Base-by-base conservation (phyloP, 2,113 vertebrate species). In the Amphilophus citrinellus region DNA sequence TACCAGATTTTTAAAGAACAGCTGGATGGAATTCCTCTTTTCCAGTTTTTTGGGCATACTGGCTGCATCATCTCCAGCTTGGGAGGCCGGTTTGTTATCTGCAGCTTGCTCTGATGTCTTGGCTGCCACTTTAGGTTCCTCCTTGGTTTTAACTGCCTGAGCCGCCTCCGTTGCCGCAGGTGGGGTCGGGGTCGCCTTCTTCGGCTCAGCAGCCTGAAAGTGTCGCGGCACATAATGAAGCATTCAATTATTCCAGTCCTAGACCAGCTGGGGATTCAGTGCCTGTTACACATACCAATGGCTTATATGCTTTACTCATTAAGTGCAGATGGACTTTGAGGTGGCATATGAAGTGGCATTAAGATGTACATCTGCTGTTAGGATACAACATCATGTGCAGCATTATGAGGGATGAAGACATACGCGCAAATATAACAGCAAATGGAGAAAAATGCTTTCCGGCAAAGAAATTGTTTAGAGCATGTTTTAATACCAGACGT, bases 1-100 rank as follows among this genome's bases (percentile, higher is more conserved):
- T 94, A 99, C 98, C 94, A 98, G 96, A 91, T 91, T 96, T 95
- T 98, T 99, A 77, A 99, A 97, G 92, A 99, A 98, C 62, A 95
- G 94, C 30, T 98, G 96, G 1, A 99, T 95, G 71, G 98, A 98
- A 94, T 98, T 98, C 78, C 96, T 96, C 94, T 98, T 98, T 95
- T 98, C 98, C 78, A 93, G 79, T 93, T 94, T 97, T 93, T 93
- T 98, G 84, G 60, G 94, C 61, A 32, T 79, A 77, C 5, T 91
- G 95, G 84, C 96, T 3, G 92, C 1, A 1, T 96, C 96, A 0
- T 95, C 96, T 1, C 91, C 96, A 6, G 95, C 95, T 20, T 93
- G 96, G 71, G 96, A 65, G 9, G 88, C 91, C 2, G 92, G 83
- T 84, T 94, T 96, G 90, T 37, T 94, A 13, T 95, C 95, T n/a